Evolutionary conservation across 2,888 invertebrate species (phyloP).

Genomic region (Ceraclea dissimilis): DNA sequence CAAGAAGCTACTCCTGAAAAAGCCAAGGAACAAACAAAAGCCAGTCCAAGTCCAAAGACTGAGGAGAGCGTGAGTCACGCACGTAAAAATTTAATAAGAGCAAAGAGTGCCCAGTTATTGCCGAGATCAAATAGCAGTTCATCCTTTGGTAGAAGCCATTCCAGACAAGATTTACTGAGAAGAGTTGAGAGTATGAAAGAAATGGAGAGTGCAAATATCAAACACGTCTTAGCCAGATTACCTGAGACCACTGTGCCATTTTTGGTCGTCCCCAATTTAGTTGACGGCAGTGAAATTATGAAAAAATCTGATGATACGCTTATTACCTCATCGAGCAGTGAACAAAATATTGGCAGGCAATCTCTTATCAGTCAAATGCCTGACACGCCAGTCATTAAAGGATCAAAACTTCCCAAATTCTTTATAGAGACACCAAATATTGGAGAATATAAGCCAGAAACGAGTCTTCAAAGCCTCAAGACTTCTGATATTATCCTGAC

Average conservation of each 20-base stretch:
- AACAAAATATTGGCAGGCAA: conserved; percentile 30
- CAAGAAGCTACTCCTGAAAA: conserved; percentile 5
- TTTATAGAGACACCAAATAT: conserved; percentile 40
- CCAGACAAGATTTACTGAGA: conserved; percentile 29
- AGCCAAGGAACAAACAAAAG: background rate
- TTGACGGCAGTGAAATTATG: conserved; percentile 38
- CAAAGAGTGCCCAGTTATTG: conserved; percentile 27
- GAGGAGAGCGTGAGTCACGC: conserved; percentile 4
- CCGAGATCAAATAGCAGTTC: conserved; percentile 42
- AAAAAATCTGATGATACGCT: conserved; percentile 36
- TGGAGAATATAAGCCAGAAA: conserved; percentile 41
- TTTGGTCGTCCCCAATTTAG: conserved; percentile 42
- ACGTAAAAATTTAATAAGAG: conserved; percentile 12
- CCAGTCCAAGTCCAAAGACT: background rate
- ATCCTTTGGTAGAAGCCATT: conserved; percentile 36
- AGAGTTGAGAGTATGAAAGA: conserved; percentile 42
- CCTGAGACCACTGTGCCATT: conserved; percentile 47
- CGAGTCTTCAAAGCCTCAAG: conserved; percentile 44
- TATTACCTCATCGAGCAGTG: conserved; percentile 35
- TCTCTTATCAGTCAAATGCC: conserved; percentile 38
- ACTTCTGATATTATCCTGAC: conserved; percentile 45
- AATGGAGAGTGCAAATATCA: conserved; percentile 30
- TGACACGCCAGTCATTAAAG: conserved; percentile 45
- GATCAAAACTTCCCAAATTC: conserved; percentile 41
- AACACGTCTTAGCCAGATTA: conserved; percentile 40